Conservation (phyloP, 2,797 vertebrate genomes). For the Stomatorhinus walkeri region DNA sequence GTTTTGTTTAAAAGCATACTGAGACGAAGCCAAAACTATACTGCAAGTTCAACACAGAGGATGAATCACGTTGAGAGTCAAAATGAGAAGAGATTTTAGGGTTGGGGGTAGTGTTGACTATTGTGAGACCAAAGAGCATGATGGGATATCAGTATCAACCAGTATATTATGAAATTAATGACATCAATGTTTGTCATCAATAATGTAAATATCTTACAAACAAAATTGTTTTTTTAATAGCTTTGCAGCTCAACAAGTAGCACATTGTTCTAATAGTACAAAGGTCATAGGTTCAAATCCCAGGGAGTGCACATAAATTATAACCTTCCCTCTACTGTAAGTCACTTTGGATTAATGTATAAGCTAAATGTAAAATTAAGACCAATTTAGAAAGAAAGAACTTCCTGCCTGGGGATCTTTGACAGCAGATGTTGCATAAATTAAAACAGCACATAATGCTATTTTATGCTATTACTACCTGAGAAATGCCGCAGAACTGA, state of each 20-base stretch:
- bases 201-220: background rate
- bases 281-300: background rate
- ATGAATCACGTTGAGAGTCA: background rate
- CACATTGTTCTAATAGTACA: background rate
- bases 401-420: background rate
- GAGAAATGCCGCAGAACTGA: background rate
- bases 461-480: background rate
- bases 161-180: background rate
- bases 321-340: background rate
- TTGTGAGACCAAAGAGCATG: background rate
- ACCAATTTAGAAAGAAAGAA: background rate
- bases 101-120: background rate
- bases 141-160: background rate
- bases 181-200: background rate
- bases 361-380: background rate
- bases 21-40: background rate
- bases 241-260: background rate
- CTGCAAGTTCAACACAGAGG: background rate
- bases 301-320: background rate
- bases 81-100: background rate
- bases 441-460: background rate
- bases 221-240: background rate
- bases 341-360: background rate
- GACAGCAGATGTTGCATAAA: background rate
- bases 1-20: background rate